These are phyloP conservation scores for Palaemon carinicauda DNA, from an alignment of 1,140 invertebrate genomes.

Conservation along the genomic window DNA sequence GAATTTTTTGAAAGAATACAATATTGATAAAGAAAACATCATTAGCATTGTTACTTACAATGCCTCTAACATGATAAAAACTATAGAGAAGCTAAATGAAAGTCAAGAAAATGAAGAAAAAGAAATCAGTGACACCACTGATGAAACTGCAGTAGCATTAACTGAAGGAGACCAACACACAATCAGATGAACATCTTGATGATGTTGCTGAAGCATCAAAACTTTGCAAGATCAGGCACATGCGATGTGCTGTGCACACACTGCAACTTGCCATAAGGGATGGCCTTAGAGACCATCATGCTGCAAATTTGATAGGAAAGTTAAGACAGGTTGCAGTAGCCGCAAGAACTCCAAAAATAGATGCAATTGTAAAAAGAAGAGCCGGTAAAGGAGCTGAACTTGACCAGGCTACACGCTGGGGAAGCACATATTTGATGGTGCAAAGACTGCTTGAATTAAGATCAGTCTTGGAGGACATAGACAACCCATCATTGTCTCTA, in stretches of 20 bases:
- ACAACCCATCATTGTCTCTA: not conserved
- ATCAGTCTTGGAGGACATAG: not conserved
- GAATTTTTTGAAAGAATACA: slow-evolving; percentile 20
- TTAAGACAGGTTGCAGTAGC: slow-evolving; percentile 14
- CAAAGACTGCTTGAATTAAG: not conserved
- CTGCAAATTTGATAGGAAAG: not conserved
- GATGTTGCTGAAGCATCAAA: not conserved
- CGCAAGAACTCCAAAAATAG: slow-evolving; percentile 26
- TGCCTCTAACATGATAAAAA: slow-evolving; percentile 35
- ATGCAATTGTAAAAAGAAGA: not conserved
- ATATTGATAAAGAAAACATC: not conserved
- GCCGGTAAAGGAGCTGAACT: slow-evolving; percentile 5
- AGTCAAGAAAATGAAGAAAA: not conserved
- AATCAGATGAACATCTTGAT: not conserved
- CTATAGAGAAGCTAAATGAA: slow-evolving; percentile 10
- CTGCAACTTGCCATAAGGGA: slow-evolving; percentile 40
- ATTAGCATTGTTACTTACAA: slow-evolving; percentile 14
- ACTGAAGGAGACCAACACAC: no score
- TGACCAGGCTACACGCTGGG: slow-evolving; percentile 20
- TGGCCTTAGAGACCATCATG: not conserved
- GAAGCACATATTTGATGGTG: slow-evolving; percentile 12
- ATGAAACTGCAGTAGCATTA: not conserved
- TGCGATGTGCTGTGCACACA: slow-evolving; percentile 36
- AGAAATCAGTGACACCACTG: not conserved
- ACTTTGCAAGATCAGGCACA: not conserved